These are phyloP conservation scores for Sciurus carolinensis DNA, from an alignment of 2,797 vertebrate genomes.

Conservation along the genomic window DNA sequence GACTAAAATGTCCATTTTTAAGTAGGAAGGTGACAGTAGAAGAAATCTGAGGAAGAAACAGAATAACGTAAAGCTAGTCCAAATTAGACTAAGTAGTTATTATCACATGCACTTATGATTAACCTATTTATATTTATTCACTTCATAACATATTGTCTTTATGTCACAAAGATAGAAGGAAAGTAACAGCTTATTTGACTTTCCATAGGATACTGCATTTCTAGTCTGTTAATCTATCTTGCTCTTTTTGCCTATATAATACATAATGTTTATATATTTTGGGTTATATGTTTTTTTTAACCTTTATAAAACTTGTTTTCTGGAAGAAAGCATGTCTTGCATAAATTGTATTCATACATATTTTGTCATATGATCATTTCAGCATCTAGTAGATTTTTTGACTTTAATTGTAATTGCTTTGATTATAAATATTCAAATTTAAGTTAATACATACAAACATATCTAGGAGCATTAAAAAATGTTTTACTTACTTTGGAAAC, in stretches of 20 bases:
- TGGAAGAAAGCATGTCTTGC: neutral
- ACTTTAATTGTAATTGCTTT: constrained; percentile 19
- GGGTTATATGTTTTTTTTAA: neutral
- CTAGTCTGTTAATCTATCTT: neutral
- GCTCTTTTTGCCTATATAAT: neutral
- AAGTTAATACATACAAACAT: neutral
- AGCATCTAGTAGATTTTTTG: constrained; percentile 45
- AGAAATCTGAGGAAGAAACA: neutral
- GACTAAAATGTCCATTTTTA: constrained; percentile 59
- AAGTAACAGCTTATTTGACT: neutral
- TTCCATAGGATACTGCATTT: neutral
- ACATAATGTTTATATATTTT: neutral
- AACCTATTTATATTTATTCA: neutral
- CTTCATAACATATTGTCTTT: neutral
- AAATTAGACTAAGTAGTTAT: neutral
- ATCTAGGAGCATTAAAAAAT: neutral
- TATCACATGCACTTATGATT: neutral
- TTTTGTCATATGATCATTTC: neutral
- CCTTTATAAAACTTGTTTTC: neutral
- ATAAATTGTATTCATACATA: neutral
- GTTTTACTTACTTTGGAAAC: constrained; percentile 49
- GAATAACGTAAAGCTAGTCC: constrained; percentile 21
- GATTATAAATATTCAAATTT: neutral
- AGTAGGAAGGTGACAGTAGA: neutral
- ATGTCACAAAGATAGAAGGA: neutral